Percentiles rank a stretch among this genome's conserved stretches.
Evolutionary conservation across 2,797 vertebrate genomes (phyloP).

Genomic region (Oreochromis grahami): DNA sequence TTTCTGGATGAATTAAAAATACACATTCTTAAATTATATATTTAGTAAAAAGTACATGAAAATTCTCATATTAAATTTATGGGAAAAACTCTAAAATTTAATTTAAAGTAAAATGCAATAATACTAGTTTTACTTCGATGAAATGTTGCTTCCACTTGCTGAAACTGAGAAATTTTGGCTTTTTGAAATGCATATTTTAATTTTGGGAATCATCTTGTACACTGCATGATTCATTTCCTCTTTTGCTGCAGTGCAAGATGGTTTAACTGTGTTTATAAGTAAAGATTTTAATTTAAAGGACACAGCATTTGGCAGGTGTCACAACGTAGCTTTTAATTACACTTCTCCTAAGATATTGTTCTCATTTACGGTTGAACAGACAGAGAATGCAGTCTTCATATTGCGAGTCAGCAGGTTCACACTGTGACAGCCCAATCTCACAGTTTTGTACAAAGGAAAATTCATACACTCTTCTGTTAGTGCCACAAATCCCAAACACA

Average conservation of each 20-base stretch:
- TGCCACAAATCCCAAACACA: background rate
- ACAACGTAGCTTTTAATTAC: background rate
- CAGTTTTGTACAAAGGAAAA: background rate
- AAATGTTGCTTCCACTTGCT: background rate
- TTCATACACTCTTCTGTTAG: background rate
- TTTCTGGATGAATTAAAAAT: background rate
- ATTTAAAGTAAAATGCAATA: background rate
- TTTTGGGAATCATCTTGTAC: background rate
- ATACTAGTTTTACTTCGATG: background rate
- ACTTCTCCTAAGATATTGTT: background rate
- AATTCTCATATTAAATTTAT: background rate
- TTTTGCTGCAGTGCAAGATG: background rate
- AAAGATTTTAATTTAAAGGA: background rate
- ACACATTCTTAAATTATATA: background rate
- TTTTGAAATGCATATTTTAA: background rate
- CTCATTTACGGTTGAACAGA: background rate
- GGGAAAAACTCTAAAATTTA: background rate
- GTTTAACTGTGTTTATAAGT: background rate
- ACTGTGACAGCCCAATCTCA: background rate
- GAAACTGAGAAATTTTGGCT: background rate
- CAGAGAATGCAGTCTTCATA: background rate
- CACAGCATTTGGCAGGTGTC: background rate
- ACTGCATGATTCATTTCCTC: background rate
- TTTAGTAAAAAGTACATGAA: background rate
- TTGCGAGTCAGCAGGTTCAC: background rate